A percentile compares a stretch with the other conserved stretches of the same genome.
Evolutionary conservation across 1,140 invertebrate species (phyloP).

Genomic region (Samia ricini): DNA sequence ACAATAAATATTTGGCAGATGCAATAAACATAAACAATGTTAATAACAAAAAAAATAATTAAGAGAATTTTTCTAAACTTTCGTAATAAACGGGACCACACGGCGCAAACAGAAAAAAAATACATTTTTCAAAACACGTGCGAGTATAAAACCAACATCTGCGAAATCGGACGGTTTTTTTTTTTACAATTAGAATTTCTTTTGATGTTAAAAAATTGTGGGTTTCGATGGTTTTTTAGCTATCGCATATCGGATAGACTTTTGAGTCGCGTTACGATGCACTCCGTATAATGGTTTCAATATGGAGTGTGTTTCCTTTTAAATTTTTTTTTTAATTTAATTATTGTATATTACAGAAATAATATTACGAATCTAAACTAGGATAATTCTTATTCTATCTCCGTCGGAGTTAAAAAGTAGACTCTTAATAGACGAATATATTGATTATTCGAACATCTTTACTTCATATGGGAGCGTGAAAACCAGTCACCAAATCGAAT

Average conservation of each 20-base stretch:
- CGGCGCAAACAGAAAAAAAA: slow-evolving; percentile 21
- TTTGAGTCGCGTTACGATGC: slow-evolving; percentile 34
- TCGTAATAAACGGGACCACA: slow-evolving; percentile 31
- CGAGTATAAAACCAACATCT: slow-evolving; percentile 69
- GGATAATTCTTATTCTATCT: no score
- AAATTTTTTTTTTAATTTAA: no score
- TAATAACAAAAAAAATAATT: not conserved
- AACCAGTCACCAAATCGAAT: no score
- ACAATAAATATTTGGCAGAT: not conserved
- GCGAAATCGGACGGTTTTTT: slow-evolving; percentile 59
- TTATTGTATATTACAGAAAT: no score
- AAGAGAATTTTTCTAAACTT: not conserved
- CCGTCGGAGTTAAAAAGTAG: no score
- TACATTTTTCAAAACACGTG: slow-evolving; percentile 45
- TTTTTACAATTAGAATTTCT: slow-evolving; percentile 43
- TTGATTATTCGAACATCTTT: no score
- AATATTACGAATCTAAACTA: no score
- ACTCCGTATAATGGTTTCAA: slow-evolving; percentile 11
- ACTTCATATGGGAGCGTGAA: no score
- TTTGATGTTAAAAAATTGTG: slow-evolving; percentile 39
- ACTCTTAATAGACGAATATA: no score
- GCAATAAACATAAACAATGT: not conserved
- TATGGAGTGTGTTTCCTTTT: slow-evolving; percentile 28
- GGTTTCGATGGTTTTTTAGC: slow-evolving; percentile 46
- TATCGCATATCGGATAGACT: slow-evolving; percentile 57